Evolutionary conservation across 2,888 invertebrate species (phyloP), one percentile per base, ranked within the genome.

Genomic region (Colostygia pectinataria): DNA sequence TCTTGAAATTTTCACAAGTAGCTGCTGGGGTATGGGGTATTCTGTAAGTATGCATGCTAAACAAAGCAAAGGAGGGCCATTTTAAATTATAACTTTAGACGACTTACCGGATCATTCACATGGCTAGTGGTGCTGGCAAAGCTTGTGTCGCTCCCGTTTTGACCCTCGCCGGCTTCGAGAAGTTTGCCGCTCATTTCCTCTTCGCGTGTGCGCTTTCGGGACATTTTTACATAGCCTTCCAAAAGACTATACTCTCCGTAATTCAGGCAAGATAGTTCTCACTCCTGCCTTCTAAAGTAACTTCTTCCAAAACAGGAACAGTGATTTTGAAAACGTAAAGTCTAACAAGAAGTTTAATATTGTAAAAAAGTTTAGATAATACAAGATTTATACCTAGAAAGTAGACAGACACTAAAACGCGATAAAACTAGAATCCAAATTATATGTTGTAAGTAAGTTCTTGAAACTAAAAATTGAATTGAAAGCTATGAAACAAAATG

Each of bases 211-310:
- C 89, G 73, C 71, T 90, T 90, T 24, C 88, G 87, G 57, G 89
- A 88, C 88, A 89, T 90, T 77, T 74, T 87, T 64, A 79, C 85
- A 86, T 86, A 57, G 63, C 77, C 71, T 65, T 44, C 43, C 27
- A 24, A 33, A 10, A 33, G 13, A 41, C 37, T 13, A 1, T 13
- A 40, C 14, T 13, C 1, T 32, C 25, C n/a, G 15, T 31, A 15
- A 18, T 25, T 13, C 31, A 9, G 29, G 10, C 8, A 31, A 14
- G 14, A 32, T 25, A 12, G n/a, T 25, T 10, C 5, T 4, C 4
- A 13, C 8, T 32, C 5, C 18, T 8, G 6, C 9, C 20, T 18
- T 12, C 14, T 15, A 1, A 15, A 32, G 4, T 25, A 38, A 2
- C 38, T 45, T 36, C 7, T 18, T 18, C 18, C 18, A 3, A 18